Percentiles rank a stretch among this genome's conserved stretches.
Conservation (phyloP, 2,888 invertebrate species). For the Balanococcus diminutus region DNA sequence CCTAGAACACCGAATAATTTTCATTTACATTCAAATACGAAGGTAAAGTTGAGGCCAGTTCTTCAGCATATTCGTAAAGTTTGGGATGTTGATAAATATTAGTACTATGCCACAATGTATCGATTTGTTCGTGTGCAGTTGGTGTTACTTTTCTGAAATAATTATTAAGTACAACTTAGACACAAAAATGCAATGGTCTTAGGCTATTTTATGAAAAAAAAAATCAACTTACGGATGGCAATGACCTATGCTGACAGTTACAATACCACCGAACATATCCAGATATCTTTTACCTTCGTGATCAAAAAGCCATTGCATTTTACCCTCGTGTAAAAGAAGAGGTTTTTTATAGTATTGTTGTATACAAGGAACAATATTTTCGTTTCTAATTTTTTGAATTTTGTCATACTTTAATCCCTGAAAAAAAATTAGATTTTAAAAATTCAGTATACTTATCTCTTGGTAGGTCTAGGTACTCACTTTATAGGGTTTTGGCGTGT, state of each 20-base stretch:
- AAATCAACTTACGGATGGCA: constrained; percentile 88
- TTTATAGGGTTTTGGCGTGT: constrained; percentile 37
- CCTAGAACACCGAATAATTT: constrained; percentile 13
- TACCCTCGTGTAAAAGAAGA: constrained; percentile 80
- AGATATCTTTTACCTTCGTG: constrained; percentile 83
- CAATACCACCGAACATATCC: constrained; percentile 96
- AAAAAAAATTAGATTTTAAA: not conserved
- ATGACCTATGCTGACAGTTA: constrained; percentile 96
- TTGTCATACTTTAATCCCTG: constrained; percentile 69
- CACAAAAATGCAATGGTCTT: not conserved
- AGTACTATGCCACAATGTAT: constrained; percentile 88
- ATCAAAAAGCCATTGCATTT: constrained; percentile 93
- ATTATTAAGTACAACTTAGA: not conserved
- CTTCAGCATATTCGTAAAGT: constrained; percentile 88
- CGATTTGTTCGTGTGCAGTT: constrained; percentile 78
- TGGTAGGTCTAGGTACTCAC: not conserved
- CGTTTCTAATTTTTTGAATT: constrained; percentile 67
- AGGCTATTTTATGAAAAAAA: not conserved
- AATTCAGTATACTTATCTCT: not conserved
- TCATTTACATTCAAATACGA: constrained; percentile 76
- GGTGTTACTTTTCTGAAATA: constrained; percentile 78
- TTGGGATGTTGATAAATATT: constrained; percentile 89
- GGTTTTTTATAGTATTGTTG: constrained; percentile 81
- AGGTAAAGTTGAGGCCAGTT: constrained; percentile 80
- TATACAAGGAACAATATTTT: constrained; percentile 74